phyloP scores from a whole-genome alignment of 2,888 invertebrate species.

The Drosophila anceps region DNA sequence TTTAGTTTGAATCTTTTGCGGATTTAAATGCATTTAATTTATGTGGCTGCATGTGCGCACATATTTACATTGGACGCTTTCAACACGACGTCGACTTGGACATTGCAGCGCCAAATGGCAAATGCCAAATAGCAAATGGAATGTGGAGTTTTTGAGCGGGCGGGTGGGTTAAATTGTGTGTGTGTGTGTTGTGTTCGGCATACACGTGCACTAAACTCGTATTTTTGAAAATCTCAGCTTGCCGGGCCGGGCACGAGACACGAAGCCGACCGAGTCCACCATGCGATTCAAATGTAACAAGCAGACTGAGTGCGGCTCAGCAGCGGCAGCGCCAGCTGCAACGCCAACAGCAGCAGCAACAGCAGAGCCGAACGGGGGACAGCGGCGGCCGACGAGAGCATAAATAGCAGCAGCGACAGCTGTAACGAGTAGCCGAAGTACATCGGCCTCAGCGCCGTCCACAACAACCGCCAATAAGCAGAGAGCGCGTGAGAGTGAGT shows the following conservation, averaged over 20 bases:
- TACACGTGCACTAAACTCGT: conserved; percentile 61
- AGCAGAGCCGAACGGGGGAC: conserved; percentile 22
- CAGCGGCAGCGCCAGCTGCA: conserved; percentile 27
- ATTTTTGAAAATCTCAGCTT: conserved; percentile 45
- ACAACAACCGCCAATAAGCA: conserved; percentile 56
- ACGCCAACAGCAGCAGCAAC: conserved; percentile 19
- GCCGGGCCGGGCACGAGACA: conserved; percentile 58
- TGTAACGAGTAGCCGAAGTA: conserved; percentile 53
- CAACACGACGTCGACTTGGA: conserved; percentile 45
- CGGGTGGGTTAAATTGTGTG: background rate
- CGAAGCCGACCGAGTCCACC: conserved; percentile 64
- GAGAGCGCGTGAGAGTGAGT: conserved; percentile 10
- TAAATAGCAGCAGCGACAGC: conserved; percentile 29
- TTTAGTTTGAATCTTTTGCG: conserved; percentile 61
- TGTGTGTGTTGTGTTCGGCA: conserved; percentile 7
- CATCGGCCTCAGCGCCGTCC: conserved; percentile 21
- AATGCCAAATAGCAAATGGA: conserved; percentile 12
- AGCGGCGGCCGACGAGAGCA: conserved; percentile 42
- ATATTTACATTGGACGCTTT: conserved; percentile 65
- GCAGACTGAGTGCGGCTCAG: conserved; percentile 66
- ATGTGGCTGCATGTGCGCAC: conserved; percentile 62
- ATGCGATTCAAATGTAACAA: conserved; percentile 67
- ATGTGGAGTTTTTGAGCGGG: background rate
- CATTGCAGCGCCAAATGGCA: conserved; percentile 16
- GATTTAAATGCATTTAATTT: conserved; percentile 75